Evolutionary conservation across 1,140 invertebrate genomes (phyloP).

Genomic region (Gryllus bimaculatus): DNA sequence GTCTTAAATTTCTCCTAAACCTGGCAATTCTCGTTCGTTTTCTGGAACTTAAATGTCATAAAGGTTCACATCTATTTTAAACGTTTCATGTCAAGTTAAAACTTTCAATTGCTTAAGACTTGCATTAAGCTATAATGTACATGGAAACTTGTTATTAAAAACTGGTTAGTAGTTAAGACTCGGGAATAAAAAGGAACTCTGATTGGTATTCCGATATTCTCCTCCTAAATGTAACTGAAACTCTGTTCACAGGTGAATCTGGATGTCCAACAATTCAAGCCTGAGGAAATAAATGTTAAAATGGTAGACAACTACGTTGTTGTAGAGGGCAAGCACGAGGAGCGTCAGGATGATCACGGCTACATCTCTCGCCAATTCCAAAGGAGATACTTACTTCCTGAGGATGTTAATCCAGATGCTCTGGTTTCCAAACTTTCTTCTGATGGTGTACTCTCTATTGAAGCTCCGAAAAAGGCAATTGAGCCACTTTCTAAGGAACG

Average conservation of each 20-base stretch:
- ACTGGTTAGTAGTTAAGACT: too few species aligned
- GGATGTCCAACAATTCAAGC: slow-evolving; percentile 67
- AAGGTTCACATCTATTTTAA: too few species aligned
- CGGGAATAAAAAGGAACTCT: too few species aligned
- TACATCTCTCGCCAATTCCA: slow-evolving; percentile 51
- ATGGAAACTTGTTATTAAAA: too few species aligned
- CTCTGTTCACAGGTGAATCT: slow-evolving; percentile 40
- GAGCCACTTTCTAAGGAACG: neutral
- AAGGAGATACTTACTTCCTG: slow-evolving; percentile 51
- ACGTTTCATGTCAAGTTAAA: too few species aligned
- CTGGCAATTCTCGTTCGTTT: too few species aligned
- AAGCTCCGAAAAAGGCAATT: slow-evolving; percentile 40
- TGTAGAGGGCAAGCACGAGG: slow-evolving; percentile 59
- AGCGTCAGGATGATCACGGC: slow-evolving; percentile 52
- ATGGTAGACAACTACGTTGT: slow-evolving; percentile 55
- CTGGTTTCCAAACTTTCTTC: slow-evolving; percentile 50
- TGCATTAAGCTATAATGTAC: too few species aligned
- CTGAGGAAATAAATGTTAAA: slow-evolving; percentile 70
- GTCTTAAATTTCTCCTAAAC: too few species aligned
- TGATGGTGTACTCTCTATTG: slow-evolving; percentile 51
- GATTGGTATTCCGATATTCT: too few species aligned
- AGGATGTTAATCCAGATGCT: slow-evolving; percentile 46
- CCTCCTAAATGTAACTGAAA: too few species aligned
- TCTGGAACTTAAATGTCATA: too few species aligned
- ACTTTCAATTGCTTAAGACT: too few species aligned